phyloP scores from a whole-genome alignment of 1,140 invertebrate species.

The Manduca sexta region DNA sequence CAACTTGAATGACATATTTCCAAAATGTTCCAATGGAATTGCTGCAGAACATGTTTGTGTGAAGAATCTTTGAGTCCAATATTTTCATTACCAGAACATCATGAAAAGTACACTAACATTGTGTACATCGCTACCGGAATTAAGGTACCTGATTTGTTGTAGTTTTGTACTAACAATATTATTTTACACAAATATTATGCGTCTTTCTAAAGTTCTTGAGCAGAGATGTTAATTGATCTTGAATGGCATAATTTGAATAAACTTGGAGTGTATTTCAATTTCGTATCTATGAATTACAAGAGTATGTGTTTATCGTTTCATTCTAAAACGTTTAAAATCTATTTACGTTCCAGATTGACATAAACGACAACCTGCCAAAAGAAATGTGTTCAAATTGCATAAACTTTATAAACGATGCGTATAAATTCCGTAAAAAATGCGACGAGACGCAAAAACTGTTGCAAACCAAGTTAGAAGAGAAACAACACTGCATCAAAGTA shows the following conservation, averaged over 20 bases:
- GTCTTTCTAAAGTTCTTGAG: no score
- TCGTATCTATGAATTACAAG: no score
- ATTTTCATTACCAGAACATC: slow-evolving; percentile 31
- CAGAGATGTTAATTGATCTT: no score
- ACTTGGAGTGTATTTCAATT: no score
- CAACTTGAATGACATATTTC: not conserved
- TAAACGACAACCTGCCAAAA: slow-evolving; percentile 43
- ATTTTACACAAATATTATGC: not conserved
- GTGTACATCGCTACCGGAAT: slow-evolving; percentile 36
- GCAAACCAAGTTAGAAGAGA: slow-evolving; percentile 15
- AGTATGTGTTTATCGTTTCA: no score
- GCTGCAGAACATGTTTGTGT: slow-evolving; percentile 44
- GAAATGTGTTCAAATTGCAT: slow-evolving; percentile 47
- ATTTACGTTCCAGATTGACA: slow-evolving; percentile 34
- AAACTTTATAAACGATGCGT: slow-evolving; percentile 42
- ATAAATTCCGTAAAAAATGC: slow-evolving; percentile 49
- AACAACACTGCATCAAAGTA: slow-evolving; percentile 3
- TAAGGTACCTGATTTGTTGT: slow-evolving; percentile 30
- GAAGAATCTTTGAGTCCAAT: slow-evolving; percentile 36
- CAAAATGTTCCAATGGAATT: slow-evolving; percentile 35
- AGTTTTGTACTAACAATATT: not conserved
- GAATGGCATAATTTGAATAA: not conserved
- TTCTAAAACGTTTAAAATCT: no score
- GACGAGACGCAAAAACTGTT: slow-evolving; percentile 35
- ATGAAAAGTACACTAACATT: slow-evolving; percentile 41